These are phyloP conservation scores for Drosophila tristis DNA, from an alignment of 1,140 invertebrate species.

Conservation along the genomic window DNA sequence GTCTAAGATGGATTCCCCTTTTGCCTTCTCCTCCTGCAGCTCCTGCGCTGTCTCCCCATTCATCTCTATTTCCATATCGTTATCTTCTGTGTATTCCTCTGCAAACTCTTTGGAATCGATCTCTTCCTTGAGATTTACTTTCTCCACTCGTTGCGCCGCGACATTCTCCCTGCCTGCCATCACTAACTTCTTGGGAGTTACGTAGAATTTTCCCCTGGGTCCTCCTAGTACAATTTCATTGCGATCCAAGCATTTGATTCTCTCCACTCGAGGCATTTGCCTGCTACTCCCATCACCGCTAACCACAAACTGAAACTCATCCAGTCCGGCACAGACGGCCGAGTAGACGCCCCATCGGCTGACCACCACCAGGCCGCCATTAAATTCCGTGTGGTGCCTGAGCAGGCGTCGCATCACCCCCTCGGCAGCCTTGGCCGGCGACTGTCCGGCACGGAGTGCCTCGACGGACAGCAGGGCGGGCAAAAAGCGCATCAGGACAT, in stretches of 20 bases:
- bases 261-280: constrained; percentile 15
- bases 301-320: constrained; percentile 47
- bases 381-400: constrained; percentile 36
- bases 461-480: constrained; percentile 41
- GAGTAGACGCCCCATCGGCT: constrained; percentile 21
- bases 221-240: constrained; percentile 17
- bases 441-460: constrained; percentile 11
- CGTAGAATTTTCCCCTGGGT: constrained; percentile 1
- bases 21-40: too few relatives aligned
- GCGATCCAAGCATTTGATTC: constrained; percentile 17
- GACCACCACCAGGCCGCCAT: constrained; percentile 40
- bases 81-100: background rate
- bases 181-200: constrained; percentile 5
- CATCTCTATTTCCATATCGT: background rate
- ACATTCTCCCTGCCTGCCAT: background rate
- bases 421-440: constrained; percentile 1
- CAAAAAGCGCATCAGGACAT: constrained; percentile 36
- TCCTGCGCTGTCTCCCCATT: too few relatives aligned
- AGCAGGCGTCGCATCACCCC: constrained; percentile 27
- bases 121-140: background rate
- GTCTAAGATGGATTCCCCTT: too few relatives aligned
- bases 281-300: constrained; percentile 1
- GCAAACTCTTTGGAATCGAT: too few relatives aligned
- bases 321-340: constrained; percentile 34
- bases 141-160: background rate